Conservation (phyloP, 2,888 invertebrate genomes). For the Asteroscopus sphinx region DNA sequence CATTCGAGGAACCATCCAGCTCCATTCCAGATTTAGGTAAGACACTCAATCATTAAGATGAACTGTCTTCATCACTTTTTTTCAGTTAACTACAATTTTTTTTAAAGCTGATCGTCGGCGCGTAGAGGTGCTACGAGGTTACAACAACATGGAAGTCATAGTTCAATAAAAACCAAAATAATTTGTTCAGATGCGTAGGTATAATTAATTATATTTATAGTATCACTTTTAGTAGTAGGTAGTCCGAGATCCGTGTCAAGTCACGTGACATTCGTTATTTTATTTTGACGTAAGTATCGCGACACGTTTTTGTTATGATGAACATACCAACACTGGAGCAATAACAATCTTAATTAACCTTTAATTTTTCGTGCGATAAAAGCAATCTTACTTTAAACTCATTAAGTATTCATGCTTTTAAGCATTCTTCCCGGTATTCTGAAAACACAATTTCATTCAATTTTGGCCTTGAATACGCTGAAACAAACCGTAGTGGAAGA, state of each 20-base stretch:
- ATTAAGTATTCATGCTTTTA: too few species aligned
- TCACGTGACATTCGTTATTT: slow-evolving; percentile 44
- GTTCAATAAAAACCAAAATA: slow-evolving; percentile 15
- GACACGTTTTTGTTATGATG: slow-evolving; percentile 19
- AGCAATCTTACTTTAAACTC: too few species aligned
- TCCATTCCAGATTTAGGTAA: slow-evolving; percentile 97
- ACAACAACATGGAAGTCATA: slow-evolving; percentile 1
- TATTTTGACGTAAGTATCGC: slow-evolving; percentile 40
- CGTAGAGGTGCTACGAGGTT: slow-evolving; percentile 25
- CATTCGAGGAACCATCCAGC: slow-evolving; percentile 95
- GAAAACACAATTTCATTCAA: not conserved
- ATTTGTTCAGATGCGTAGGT: slow-evolving; percentile 17
- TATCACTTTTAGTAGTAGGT: slow-evolving; percentile 10
- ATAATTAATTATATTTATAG: slow-evolving; percentile 14
- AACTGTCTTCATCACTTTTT: not conserved
- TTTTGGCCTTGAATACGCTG: slow-evolving; percentile 20
- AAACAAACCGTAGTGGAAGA: slow-evolving; percentile 15
- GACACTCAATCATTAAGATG: slow-evolving; percentile 66
- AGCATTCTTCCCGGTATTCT: slow-evolving; percentile 4
- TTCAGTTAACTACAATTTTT: slow-evolving; percentile 1
- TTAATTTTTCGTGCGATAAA: too few species aligned
- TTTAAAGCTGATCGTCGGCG: not conserved
- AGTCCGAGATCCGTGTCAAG: slow-evolving; percentile 23
- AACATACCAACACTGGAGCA: slow-evolving; percentile 11
- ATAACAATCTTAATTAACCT: slow-evolving; percentile 6